Conservation (phyloP, 2,888 invertebrate genomes). For the Schizotus pectinicornis region DNA sequence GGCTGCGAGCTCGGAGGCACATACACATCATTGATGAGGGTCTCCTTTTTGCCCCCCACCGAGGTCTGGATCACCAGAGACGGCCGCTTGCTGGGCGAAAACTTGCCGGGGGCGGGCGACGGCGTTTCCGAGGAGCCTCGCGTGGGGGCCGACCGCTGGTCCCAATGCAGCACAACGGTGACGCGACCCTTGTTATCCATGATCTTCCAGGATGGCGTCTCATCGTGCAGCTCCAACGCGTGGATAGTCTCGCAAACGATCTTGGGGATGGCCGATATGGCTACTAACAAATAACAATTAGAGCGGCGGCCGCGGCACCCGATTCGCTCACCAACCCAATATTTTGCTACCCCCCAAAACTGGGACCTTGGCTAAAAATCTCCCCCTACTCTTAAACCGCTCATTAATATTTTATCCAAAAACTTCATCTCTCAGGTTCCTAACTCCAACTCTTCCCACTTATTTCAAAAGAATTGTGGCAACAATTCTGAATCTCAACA, state of each 20-base stretch:
- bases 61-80: constrained; percentile 77
- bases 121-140: constrained; percentile 62
- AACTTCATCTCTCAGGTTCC: too few relatives aligned
- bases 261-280: constrained; percentile 93
- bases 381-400: too few relatives aligned
- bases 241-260: constrained; percentile 97
- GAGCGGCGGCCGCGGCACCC: constrained; percentile 8
- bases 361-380: too few relatives aligned
- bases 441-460: too few relatives aligned
- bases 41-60: constrained; percentile 69
- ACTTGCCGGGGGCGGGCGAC: constrained; percentile 61
- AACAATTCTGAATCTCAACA: too few relatives aligned
- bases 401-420: too few relatives aligned
- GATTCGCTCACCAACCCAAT: too few relatives aligned
- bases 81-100: constrained; percentile 68
- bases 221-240: constrained; percentile 93
- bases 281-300: constrained; percentile 61
- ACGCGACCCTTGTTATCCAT: constrained; percentile 98
- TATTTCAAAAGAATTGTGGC: too few relatives aligned
- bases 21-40: constrained; percentile 67
- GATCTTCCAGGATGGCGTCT: constrained; percentile 97
- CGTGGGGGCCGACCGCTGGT: constrained; percentile 74
- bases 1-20: constrained; percentile 48
- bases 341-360: too few relatives aligned
- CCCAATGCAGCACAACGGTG: constrained; percentile 96